Base-by-base conservation (phyloP, 37 sponge, comb jelly and placozoan genomes). In the Theonella swinhoei region DNA sequence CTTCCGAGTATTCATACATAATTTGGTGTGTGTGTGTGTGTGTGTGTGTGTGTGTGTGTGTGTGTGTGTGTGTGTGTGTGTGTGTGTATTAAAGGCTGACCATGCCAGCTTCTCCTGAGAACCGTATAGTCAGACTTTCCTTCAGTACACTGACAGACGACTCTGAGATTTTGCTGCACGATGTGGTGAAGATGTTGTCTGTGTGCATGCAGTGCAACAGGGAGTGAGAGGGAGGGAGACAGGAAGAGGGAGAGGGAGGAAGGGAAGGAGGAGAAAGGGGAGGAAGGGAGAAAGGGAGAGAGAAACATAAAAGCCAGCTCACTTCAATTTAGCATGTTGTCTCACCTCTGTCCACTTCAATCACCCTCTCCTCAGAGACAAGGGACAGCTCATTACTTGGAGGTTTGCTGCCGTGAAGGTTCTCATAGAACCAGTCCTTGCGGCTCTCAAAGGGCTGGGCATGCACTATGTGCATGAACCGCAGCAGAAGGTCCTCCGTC, bases 341-440 rank as follows among this genome's bases (percentile, higher is more conserved):
- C 72, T 30, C 62, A 94, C 95, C 88, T 80, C 96, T 89, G 33
- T 92, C 93, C 70, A 96, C 93, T 3, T 70, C 65, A 36, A 96
- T 84, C 20, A 75, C 80, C 22, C 68, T 58, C 5, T 62, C 70
- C 47, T 87, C 81, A 33, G 54, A 34, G 43, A 39, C 29, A 19
- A 86, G 77, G 17, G 80, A 76, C 23, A 83, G 69, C 37, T 86
- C 82, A 36, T 77, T 86, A 14, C 59, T 58, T 20, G 91, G 86
- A 3, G 87, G 71, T 11, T 79, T 82, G 36, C 74, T 88, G 11
- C 72, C 35, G 62, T 95, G 89, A 28, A 97, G 87, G 76, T 97
- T 97, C 74, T 97, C 98, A 87, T 95, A 97, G 79, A 97, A 97
- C 98, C 98, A 97, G 42, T 94, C 85, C 65, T 90, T 90, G 61